Conservation (phyloP, 2,888 invertebrate genomes). For the Urechis unicinctus region DNA sequence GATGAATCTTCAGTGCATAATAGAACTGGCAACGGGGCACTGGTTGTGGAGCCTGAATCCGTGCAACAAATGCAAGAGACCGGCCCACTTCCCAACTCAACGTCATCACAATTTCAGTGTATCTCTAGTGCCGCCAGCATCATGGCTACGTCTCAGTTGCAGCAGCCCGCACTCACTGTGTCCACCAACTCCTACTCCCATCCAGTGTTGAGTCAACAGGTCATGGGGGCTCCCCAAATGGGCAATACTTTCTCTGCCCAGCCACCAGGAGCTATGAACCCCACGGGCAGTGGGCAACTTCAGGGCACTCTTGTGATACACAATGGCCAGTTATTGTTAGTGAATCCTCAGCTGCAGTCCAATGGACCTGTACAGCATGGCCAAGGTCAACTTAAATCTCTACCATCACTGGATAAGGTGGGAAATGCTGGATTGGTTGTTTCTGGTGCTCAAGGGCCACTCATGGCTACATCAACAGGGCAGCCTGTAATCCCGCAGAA, state of each 20-base stretch:
- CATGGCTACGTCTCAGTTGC: neutral
- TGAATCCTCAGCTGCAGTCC: too few species aligned
- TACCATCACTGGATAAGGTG: too few species aligned
- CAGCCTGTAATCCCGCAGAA: neutral
- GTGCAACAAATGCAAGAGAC: too few species aligned
- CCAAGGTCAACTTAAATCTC: too few species aligned
- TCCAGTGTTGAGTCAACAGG: too few species aligned
- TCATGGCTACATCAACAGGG: neutral
- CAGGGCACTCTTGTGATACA: constrained; percentile 20
- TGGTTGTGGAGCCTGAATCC: neutral
- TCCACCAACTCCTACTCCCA: neutral
- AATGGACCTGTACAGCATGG: too few species aligned
- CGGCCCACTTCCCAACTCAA: neutral
- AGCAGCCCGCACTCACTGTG: neutral
- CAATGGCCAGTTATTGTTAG: constrained; percentile 20
- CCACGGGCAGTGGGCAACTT: neutral
- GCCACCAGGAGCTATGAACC: neutral
- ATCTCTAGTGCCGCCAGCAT: neutral
- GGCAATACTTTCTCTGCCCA: neutral
- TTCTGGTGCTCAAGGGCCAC: neutral
- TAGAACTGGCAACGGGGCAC: neutral
- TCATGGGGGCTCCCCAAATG: neutral
- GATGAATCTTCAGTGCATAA: too few species aligned
- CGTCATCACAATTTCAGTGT: neutral
- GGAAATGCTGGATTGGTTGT: too few species aligned